Base-by-base conservation (phyloP, 2,888 invertebrate genomes). In the Tetragnatha montana region DNA sequence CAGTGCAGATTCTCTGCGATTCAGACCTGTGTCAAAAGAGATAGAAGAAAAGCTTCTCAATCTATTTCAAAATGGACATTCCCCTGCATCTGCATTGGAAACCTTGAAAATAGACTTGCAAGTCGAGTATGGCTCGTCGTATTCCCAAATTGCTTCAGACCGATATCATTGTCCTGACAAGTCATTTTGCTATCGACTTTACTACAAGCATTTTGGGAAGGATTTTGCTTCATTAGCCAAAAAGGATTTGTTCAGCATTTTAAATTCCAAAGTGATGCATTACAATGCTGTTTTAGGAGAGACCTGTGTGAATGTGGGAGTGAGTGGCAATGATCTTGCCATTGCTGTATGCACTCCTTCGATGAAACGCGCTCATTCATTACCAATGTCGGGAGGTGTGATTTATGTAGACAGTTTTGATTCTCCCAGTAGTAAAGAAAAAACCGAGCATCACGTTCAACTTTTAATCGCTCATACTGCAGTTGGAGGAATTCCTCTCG, bases 11-110 rank as follows among this genome's bases (percentile, higher is more conserved):
- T 79, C 80, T 14, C 68, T 89, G 8, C 60, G 88, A 60, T 84
- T 89, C 22, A 84, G 88, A 35, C 88, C 88, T 70, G 88, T 89
- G 1, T 89, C 88, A 14, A 89, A 84, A 89, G 88, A 89, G 47
- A 73, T 51, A 8, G 88, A 89, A 51, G 80, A 89, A 75, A 89
- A 84, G 50, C 35, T 89, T 8, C 21, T 89, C 8, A 84, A 22
- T 22, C 68, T 89, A 2, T 89, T 70, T 80, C 80, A 84, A 35
- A 69, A 14, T 19, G 88, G 88, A 3, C 88, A 89, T 70, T 89
- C 88, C 8, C 88, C 88, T n/a, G 60, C 75, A 1, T 84, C 88
- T 75, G 88, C 88, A 14, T 51, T 89, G 8, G 88, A 89, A 73
- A 75, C 71, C 22, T 69, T 89, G 17, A 89, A 89, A 51, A 76